Base-by-base conservation (phyloP, 1,140 invertebrate species). In the Brachystomella parvula region DNA sequence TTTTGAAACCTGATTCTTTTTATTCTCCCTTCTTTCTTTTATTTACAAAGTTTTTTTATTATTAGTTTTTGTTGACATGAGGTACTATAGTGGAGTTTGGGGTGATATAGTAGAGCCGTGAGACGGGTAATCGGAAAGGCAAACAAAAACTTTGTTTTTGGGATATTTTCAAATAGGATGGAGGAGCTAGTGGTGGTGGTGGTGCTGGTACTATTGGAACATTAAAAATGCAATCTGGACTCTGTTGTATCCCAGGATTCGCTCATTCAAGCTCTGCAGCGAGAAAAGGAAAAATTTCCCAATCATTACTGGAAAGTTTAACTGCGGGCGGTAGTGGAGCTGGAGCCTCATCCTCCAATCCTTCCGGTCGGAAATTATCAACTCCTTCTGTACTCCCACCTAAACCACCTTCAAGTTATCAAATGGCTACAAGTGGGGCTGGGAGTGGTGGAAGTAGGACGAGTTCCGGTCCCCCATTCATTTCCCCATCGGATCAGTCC, bases 221-320 rank as follows among this genome's bases (percentile, higher is more conserved):
- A 64, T 71, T 73, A 70, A 76, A 74, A 74, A 75, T 71, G 71
- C 74, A 68, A 66, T 73, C 72, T 67, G 74, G 72, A 69, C 83
- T 89, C 78, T 89, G 87, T 84, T 90, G 87, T 84, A 89, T 89
- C 86, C 87, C 88, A 82, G 77, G 86, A 85, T 85, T 89, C 85
- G 81, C 86, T 87, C 84, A 88, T 87, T 82, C 86, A 85, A 81
- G 86, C 84, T 80, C 85, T 86, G 76, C 85, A 83, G 82, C 85
- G 82, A 81, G 87, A 87, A 87, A 88, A 84, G 85, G 86, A 84
- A 87, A 87, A 86, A 83, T 88, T 82, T 81, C 86, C 85, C 84
- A 88, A 80, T 83, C 86, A 86, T 76, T 88, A 86, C 77, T 90
- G 80, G 85, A 87, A 82, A 82, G 87, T 83, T 82, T 88, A 82